These are phyloP conservation scores for Zaprionus nigranus DNA, from an alignment of 1,140 invertebrate genomes.

Conservation along the genomic window DNA sequence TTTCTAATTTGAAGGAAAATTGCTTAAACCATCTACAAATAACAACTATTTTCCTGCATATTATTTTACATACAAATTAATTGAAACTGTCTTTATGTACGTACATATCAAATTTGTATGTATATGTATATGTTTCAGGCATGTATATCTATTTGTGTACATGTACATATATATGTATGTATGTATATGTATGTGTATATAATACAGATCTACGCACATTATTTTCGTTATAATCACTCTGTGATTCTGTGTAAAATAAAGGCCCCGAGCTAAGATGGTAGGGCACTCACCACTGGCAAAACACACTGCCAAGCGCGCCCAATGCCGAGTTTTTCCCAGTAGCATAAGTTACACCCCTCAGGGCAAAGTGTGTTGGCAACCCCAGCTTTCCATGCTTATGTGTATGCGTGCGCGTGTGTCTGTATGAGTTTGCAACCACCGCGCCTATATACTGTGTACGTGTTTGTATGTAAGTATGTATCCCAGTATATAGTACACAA, in stretches of 20 bases:
- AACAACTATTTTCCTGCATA: neutral
- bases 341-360: conserved; percentile 79
- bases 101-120: neutral
- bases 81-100: neutral
- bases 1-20: neutral
- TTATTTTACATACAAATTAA: conserved; percentile 5
- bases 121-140: no score
- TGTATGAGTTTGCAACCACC: conserved; percentile 42
- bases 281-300: conserved; percentile 75
- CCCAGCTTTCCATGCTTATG: conserved; percentile 61
- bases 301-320: conserved; percentile 57
- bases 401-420: conserved; percentile 23
- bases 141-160: neutral
- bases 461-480: conserved; percentile 4
- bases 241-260: conserved; percentile 61
- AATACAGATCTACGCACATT: conserved; percentile 19
- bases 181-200: neutral
- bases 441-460: conserved; percentile 37
- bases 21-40: neutral
- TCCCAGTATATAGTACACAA: conserved; percentile 19
- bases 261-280: conserved; percentile 56
- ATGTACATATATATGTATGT: neutral
- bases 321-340: conserved; percentile 81
- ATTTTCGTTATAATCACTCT: conserved; percentile 53
- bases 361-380: conserved; percentile 72